These are phyloP conservation scores for Polymixis flavicincta DNA, from an alignment of 2,888 invertebrate species.

Conservation along the genomic window DNA sequence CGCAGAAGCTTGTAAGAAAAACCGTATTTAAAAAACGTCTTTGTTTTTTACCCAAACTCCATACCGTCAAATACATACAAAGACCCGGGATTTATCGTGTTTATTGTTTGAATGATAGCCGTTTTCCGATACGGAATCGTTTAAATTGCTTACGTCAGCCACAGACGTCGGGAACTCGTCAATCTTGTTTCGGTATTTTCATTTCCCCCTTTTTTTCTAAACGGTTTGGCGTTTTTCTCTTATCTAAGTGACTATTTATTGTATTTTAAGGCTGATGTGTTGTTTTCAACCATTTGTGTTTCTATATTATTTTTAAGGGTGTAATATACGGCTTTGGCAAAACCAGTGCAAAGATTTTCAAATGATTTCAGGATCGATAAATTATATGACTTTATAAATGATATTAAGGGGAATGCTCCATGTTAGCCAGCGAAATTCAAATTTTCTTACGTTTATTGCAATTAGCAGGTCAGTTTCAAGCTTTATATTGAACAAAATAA, in stretches of 20 bases:
- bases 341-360: neutral
- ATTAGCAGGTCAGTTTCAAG: no score
- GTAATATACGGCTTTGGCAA: neutral
- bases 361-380: neutral
- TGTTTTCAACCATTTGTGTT: neutral
- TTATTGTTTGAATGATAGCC: constrained; percentile 69
- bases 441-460: no score
- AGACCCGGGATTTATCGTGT: constrained; percentile 61
- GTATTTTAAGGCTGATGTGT: constrained; percentile 29
- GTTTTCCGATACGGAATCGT: constrained; percentile 60
- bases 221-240: constrained; percentile 59
- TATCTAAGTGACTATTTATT: constrained; percentile 53
- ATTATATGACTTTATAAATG: neutral
- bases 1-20: no score
- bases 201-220: constrained; percentile 59
- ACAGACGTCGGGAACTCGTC: constrained; percentile 68
- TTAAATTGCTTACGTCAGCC: constrained; percentile 70
- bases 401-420: neutral
- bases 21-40: neutral
- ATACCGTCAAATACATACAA: constrained; percentile 27
- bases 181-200: constrained; percentile 66
- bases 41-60: neutral
- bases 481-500: no score
- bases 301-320: neutral
- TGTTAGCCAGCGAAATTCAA: no score